Percentiles rank a stretch among this genome's conserved stretches.
These are phyloP conservation scores for Cercocebus atys DNA, from an alignment of 2,113 vertebrate species.

Conservation along the genomic window DNA sequence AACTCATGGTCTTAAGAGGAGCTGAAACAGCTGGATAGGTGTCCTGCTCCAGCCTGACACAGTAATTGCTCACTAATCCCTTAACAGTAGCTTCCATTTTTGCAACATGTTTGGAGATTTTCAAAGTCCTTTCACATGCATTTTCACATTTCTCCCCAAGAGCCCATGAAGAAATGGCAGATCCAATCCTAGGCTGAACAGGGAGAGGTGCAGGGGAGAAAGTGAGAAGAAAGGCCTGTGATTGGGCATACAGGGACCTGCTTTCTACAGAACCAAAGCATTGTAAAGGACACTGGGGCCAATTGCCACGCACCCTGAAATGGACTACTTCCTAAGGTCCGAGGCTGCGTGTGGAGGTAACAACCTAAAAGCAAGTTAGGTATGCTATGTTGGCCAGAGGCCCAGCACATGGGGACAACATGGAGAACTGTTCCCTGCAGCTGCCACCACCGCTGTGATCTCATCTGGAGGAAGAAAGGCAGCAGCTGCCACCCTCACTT, in stretches of 20 bases:
- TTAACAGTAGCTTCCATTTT: not conserved
- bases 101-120: slow-evolving; percentile 5
- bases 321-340: not conserved
- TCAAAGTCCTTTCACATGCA: not conserved
- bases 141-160: not conserved
- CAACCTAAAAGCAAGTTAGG: not conserved
- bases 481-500: not conserved
- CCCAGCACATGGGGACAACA: not conserved
- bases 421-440: not conserved
- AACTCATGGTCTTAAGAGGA: not conserved
- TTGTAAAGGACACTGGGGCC: accelerated
- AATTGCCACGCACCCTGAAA: not conserved
- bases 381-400: not conserved
- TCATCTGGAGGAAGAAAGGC: not conserved
- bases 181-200: not conserved
- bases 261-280: not conserved
- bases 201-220: not conserved
- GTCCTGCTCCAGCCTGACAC: not conserved
- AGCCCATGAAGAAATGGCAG: not conserved
- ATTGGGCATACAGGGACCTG: too few relatives aligned
- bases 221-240: not conserved
- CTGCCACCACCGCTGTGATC: not conserved
- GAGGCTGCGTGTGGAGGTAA: not conserved
- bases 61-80: not conserved
- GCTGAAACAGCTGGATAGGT: not conserved